Evolutionary conservation across 2,888 invertebrate species (phyloP).

Genomic region (Papilio demoleus): DNA sequence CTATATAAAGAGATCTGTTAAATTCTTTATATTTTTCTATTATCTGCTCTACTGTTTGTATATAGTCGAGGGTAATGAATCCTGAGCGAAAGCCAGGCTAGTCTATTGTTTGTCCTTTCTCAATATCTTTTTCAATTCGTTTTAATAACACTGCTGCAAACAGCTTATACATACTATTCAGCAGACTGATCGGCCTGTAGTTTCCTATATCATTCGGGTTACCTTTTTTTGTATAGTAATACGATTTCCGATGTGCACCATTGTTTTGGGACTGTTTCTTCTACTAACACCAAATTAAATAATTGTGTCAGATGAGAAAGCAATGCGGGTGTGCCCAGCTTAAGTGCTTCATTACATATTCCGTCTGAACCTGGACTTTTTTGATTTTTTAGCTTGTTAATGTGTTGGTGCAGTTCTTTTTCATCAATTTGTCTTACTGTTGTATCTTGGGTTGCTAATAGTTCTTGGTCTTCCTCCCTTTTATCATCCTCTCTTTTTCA

Average conservation of each 20-base stretch:
- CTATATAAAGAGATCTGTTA: too few species aligned
- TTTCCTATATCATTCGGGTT: neutral
- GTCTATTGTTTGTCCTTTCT: neutral
- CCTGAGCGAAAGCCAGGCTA: slow-evolving; percentile 11
- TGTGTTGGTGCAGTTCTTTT: neutral
- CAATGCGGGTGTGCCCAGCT: neutral
- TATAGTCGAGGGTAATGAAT: slow-evolving; percentile 39
- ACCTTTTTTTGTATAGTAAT: neutral
- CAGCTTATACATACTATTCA: neutral
- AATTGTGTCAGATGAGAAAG: neutral
- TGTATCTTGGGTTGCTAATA: neutral
- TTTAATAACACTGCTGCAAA: neutral
- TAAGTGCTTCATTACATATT: neutral
- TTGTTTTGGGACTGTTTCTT: neutral
- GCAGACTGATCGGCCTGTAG: neutral
- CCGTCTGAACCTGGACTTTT: neutral
- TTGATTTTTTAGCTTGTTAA: neutral
- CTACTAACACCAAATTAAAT: neutral
- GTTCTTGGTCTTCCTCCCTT: neutral
- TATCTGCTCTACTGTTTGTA: slow-evolving; percentile 38
- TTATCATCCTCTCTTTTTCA: neutral
- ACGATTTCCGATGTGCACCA: neutral
- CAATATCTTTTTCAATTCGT: slow-evolving; percentile 3
- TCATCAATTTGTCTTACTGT: neutral
- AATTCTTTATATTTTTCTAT: slow-evolving; percentile 39